Percentiles rank a stretch among this genome's conserved stretches.
Conservation (phyloP, 1,140 invertebrate genomes). For the Liolophura sinensis region DNA sequence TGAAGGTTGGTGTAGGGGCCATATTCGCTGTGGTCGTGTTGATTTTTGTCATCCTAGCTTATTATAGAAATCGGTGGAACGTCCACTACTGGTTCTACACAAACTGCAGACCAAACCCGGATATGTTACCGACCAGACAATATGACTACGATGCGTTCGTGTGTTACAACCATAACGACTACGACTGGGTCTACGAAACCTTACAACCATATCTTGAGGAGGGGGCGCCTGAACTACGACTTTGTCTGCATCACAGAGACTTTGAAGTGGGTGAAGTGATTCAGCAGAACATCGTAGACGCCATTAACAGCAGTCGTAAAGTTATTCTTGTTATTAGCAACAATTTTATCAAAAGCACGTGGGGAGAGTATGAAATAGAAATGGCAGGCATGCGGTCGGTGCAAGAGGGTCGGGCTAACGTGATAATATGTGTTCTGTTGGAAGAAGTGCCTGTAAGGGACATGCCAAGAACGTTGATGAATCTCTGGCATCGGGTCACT, state of each 20-base stretch:
- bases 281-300: constrained; percentile 65
- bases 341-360: constrained; percentile 67
- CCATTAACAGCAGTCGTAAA: constrained; percentile 66
- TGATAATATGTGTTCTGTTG: constrained; percentile 30
- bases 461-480: constrained; percentile 25
- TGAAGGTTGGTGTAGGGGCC: too few species aligned
- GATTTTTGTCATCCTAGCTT: too few species aligned
- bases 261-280: constrained; percentile 54
- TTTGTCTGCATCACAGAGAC: constrained; percentile 38
- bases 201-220: constrained; percentile 21
- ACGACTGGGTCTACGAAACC: constrained; percentile 16
- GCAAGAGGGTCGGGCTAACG: constrained; percentile 13
- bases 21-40: too few species aligned
- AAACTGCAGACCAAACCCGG: too few species aligned
- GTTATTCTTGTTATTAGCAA: constrained; percentile 68
- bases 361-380: constrained; percentile 71
- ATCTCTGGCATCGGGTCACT: constrained; percentile 23
- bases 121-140: not conserved
- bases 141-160: constrained; percentile 33
- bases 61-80: too few species aligned
- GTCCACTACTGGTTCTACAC: too few species aligned
- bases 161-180: constrained; percentile 27
- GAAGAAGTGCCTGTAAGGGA: constrained; percentile 19
- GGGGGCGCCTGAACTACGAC: constrained; percentile 5
- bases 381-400: constrained; percentile 39